Evolutionary conservation across 1,140 invertebrate species (phyloP).

Genomic region (Atta colombica): DNA sequence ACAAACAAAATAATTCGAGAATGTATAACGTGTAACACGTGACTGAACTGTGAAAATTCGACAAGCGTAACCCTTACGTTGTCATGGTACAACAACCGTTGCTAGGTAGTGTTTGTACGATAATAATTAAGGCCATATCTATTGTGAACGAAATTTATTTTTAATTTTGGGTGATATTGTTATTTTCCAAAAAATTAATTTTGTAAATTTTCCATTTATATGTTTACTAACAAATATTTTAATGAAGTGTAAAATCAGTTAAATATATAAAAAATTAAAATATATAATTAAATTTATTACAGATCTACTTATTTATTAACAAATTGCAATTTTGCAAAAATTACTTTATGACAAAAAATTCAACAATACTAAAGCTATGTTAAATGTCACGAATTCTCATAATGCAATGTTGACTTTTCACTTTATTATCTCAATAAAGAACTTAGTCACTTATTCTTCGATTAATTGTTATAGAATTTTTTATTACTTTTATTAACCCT

Average conservation of each 20-base stretch:
- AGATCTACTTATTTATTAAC: not conserved
- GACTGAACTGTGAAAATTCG: constrained; percentile 10
- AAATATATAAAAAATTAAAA: not conserved
- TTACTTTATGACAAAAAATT: too few relatives aligned
- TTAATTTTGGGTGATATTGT: not conserved
- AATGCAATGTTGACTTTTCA: too few relatives aligned
- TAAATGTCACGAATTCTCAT: not conserved
- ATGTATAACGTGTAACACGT: not conserved
- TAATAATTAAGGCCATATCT: constrained; percentile 55
- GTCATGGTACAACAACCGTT: constrained; percentile 78
- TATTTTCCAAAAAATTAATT: not conserved
- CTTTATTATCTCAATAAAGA: too few relatives aligned
- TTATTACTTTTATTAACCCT: not conserved
- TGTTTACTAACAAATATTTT: not conserved
- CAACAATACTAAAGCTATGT: not conserved
- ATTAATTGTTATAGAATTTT: not conserved
- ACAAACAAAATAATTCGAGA: not conserved
- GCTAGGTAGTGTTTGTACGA: constrained; percentile 80
- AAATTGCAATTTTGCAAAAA: too few relatives aligned
- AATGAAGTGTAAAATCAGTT: not conserved
- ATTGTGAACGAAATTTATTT: not conserved
- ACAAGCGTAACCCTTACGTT: constrained; percentile 30
- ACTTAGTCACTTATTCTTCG: not conserved
- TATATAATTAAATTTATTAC: not conserved
- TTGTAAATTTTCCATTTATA: not conserved